phyloP scores from a whole-genome alignment of 2,797 vertebrate genomes.

The Pempheris klunzingeri region DNA sequence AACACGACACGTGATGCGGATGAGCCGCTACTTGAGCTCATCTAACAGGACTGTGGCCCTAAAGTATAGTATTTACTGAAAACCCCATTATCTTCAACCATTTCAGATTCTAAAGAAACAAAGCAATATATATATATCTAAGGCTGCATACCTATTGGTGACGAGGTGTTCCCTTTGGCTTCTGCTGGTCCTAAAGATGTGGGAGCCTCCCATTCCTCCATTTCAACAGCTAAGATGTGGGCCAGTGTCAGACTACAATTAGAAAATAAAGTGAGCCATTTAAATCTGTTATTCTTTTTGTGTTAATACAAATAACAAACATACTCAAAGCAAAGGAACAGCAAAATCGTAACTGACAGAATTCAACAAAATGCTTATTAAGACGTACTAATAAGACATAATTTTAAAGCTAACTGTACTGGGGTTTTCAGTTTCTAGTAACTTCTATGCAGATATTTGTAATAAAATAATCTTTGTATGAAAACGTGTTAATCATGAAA shows the following conservation, averaged over 20 bases:
- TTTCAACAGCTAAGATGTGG: slow-evolving; percentile 38
- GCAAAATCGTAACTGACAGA: neutral
- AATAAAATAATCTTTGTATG: neutral
- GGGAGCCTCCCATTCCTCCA: slow-evolving; percentile 47
- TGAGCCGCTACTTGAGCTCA: too few species aligned
- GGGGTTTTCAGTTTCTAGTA: neutral
- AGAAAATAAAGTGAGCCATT: slow-evolving; percentile 6
- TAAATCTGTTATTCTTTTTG: neutral
- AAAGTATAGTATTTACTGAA: neutral
- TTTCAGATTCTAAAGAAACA: neutral
- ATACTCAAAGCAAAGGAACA: neutral
- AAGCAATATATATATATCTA: neutral
- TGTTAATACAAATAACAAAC: neutral
- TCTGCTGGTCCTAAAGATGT: slow-evolving; percentile 16
- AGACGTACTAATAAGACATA: neutral
- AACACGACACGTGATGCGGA: too few species aligned
- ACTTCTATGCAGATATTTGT: too few species aligned
- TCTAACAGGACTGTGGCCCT: too few species aligned
- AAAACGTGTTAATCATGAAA: neutral
- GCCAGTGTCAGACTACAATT: neutral
- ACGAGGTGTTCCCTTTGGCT: slow-evolving; percentile 24
- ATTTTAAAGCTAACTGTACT: neutral
- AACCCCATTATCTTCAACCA: neutral
- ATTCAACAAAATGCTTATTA: neutral
- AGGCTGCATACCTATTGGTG: slow-evolving; percentile 43